These are phyloP conservation scores for Sisyra nigra DNA, from an alignment of 2,888 invertebrate species.

Conservation along the genomic window DNA sequence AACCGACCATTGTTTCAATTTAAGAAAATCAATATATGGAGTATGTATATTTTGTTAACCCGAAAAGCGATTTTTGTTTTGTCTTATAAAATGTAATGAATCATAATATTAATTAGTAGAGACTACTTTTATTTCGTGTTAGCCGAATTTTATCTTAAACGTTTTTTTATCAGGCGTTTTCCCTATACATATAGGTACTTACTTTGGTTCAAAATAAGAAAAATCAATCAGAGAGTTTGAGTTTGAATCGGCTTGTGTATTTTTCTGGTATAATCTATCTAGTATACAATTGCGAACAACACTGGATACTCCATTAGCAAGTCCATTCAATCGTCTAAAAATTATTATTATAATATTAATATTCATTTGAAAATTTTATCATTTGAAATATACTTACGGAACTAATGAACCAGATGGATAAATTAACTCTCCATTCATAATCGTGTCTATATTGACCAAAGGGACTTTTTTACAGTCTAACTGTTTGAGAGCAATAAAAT, in stretches of 20 bases:
- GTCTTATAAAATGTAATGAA: no score
- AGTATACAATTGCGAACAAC: slow-evolving; percentile 52
- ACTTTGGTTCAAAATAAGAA: slow-evolving; percentile 48
- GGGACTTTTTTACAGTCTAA: slow-evolving; percentile 53
- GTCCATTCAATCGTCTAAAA: slow-evolving; percentile 48
- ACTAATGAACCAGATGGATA: slow-evolving; percentile 68
- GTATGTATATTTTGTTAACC: no score
- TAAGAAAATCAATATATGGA: no score
- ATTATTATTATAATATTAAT: no score
- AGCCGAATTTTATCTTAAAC: no score
- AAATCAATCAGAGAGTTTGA: slow-evolving; percentile 41
- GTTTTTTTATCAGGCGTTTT: no score
- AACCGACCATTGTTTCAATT: no score
- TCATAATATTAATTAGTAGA: no score
- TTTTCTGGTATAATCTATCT: slow-evolving; percentile 36
- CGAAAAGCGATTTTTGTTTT: no score
- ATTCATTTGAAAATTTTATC: slow-evolving; percentile 9
- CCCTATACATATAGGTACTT: slow-evolving; percentile 20
- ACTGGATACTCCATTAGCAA: slow-evolving; percentile 51
- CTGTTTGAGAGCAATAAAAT: slow-evolving; percentile 66
- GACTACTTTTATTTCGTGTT: no score
- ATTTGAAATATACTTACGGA: slow-evolving; percentile 47
- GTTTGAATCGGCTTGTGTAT: slow-evolving; percentile 23
- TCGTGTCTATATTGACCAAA: slow-evolving; percentile 49
- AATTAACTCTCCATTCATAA: slow-evolving; percentile 60